Percentiles rank a stretch among this genome's conserved stretches.
phyloP scores from a whole-genome alignment of 2,113 vertebrate species.

The Ornithorhynchus anatinus region DNA sequence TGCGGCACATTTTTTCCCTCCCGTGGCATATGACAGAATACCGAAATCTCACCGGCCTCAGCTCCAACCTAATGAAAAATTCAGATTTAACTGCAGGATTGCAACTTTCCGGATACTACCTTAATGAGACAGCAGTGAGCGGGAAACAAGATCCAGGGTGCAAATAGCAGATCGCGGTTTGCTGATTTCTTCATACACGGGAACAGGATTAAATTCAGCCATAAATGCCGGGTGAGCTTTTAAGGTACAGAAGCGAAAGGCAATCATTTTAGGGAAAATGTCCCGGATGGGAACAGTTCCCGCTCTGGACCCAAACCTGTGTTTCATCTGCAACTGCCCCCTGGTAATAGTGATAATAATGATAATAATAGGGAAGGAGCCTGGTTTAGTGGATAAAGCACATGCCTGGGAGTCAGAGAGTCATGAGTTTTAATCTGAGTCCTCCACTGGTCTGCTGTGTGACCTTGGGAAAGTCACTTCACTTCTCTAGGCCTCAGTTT shows the following conservation, averaged over 20 bases:
- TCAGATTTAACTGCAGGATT: not conserved
- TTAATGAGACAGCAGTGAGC: conserved; percentile 5
- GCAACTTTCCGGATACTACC: not conserved
- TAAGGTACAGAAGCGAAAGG: not conserved
- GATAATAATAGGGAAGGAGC: too few relatives aligned
- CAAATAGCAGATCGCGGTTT: not conserved
- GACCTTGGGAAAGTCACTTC: too few relatives aligned
- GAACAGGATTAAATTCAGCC: not conserved
- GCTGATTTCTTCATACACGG: not conserved
- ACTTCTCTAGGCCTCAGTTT: too few relatives aligned
- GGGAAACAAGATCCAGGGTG: not conserved
- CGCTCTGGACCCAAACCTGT: not conserved
- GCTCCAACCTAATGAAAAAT: not conserved
- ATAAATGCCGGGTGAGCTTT: not conserved
- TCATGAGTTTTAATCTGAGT: too few relatives aligned
- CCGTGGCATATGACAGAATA: not conserved
- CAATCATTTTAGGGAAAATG: not conserved
- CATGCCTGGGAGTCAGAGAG: too few relatives aligned
- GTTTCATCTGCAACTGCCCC: too few relatives aligned
- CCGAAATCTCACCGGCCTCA: not conserved
- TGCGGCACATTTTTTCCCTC: too few relatives aligned
- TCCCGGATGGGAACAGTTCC: not conserved
- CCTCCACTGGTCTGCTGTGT: too few relatives aligned
- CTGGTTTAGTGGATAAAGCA: too few relatives aligned
- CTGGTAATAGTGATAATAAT: too few relatives aligned